A percentile compares a stretch with the other conserved stretches of the same genome.
Evolutionary conservation across 2,888 invertebrate genomes (phyloP).

Genomic region (Nomada hirtipes): DNA sequence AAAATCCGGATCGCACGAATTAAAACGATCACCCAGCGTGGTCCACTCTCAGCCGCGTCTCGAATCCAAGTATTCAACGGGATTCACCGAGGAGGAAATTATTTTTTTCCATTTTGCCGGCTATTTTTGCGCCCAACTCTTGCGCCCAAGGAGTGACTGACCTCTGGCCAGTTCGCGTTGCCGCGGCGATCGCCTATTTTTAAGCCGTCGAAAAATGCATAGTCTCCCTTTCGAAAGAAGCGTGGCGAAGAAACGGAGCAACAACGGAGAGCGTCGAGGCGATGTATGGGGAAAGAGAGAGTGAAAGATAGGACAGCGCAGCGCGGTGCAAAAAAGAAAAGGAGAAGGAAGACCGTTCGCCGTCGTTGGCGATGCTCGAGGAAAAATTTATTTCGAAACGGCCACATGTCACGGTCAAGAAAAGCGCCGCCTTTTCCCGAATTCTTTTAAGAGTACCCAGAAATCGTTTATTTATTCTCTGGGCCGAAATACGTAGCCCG

Average conservation of each 20-base stretch:
- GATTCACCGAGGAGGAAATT: slow-evolving; percentile 67
- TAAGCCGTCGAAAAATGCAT: slow-evolving; percentile 82
- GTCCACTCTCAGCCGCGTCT: slow-evolving; percentile 30
- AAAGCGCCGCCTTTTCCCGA: slow-evolving; percentile 53
- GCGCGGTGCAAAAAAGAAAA: slow-evolving; percentile 2
- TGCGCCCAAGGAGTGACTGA: slow-evolving; percentile 82
- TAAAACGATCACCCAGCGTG: slow-evolving; percentile 7
- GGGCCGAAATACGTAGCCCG: slow-evolving; percentile 16
- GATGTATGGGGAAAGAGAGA: not conserved
- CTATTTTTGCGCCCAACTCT: slow-evolving; percentile 77
- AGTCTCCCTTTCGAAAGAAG: slow-evolving; percentile 75
- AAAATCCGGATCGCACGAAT: not conserved
- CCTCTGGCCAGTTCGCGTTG: slow-evolving; percentile 83
- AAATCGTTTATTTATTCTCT: slow-evolving; percentile 45
- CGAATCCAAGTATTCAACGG: slow-evolving; percentile 48
- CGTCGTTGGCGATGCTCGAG: slow-evolving; percentile 47
- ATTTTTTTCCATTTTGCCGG: slow-evolving; percentile 76
- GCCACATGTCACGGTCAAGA: slow-evolving; percentile 65
- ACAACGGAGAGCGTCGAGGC: not conserved
- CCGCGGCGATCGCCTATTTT: slow-evolving; percentile 80
- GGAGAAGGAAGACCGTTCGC: slow-evolving; percentile 16
- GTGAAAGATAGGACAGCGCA: not conserved
- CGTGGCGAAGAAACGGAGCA: slow-evolving; percentile 42
- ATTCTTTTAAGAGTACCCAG: slow-evolving; percentile 30
- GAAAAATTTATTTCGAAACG: slow-evolving; percentile 65